phyloP scores from a whole-genome alignment of 2,797 vertebrate species.

The Trachurus trachurus region DNA sequence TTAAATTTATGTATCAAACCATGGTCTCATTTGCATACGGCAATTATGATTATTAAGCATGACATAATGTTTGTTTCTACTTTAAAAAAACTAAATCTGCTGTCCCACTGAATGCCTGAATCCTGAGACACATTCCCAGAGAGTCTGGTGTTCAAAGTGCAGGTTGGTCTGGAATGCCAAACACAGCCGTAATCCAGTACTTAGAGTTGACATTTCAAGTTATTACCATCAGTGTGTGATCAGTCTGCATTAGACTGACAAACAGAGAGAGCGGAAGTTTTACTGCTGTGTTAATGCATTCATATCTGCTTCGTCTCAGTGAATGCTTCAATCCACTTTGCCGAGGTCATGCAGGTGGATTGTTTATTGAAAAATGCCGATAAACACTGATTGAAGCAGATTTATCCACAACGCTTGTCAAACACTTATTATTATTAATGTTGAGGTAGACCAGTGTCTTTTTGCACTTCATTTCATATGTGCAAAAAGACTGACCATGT shows the following conservation, averaged over 20 bases:
- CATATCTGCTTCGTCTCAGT: neutral
- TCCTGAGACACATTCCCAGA: neutral
- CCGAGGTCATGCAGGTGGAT: too few relatives aligned
- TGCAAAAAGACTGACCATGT: too few relatives aligned
- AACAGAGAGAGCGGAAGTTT: neutral
- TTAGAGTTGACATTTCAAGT: conserved; percentile 22
- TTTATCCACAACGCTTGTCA: too few relatives aligned
- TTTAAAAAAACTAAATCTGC: neutral
- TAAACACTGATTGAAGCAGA: neutral
- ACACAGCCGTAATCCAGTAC: neutral
- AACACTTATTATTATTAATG: too few relatives aligned
- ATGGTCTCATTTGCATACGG: neutral
- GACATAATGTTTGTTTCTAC: neutral
- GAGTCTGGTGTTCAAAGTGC: neutral
- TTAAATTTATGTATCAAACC: too few relatives aligned
- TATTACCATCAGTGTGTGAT: neutral
- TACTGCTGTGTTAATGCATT: neutral
- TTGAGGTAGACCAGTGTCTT: too few relatives aligned
- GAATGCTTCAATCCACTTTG: too few relatives aligned
- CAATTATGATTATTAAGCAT: neutral
- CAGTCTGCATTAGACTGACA: neutral
- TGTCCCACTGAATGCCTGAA: neutral
- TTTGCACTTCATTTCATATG: too few relatives aligned
- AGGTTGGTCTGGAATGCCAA: neutral
- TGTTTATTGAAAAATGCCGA: too few relatives aligned